phyloP scores from a whole-genome alignment of 1,140 invertebrate species.

The Neodiprion virginianus region DNA sequence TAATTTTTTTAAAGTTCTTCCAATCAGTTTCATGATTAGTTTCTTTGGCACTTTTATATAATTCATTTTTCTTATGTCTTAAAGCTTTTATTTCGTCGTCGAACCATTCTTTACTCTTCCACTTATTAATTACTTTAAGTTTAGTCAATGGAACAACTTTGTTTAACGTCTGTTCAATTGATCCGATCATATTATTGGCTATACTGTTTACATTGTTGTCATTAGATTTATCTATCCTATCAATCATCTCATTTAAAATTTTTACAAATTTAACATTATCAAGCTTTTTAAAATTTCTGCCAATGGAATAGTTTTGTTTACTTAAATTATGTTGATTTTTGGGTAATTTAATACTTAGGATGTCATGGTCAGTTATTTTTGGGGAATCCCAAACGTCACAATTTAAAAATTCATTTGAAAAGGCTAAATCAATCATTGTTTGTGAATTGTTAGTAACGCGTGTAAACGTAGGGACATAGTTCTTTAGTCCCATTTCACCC shows the following conservation, averaged over 20 bases:
- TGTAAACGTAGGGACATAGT: constrained; percentile 4
- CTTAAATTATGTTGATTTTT: constrained; percentile 10
- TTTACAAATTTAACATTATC: constrained; percentile 23
- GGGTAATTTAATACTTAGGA: neutral
- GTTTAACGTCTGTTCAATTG: constrained; percentile 19
- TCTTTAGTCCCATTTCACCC: neutral
- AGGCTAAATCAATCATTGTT: constrained; percentile 7
- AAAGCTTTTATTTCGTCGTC: constrained; percentile 13
- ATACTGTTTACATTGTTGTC: constrained; percentile 14
- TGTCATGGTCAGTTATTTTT: neutral
- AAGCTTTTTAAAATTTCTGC: constrained; percentile 2
- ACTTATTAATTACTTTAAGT: constrained; percentile 20
- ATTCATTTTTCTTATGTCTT: constrained; percentile 13
- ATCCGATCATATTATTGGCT: constrained; percentile 20
- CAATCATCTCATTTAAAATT: constrained; percentile 17
- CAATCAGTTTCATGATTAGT: constrained; percentile 14
- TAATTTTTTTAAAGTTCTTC: constrained; percentile 20
- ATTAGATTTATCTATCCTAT: constrained; percentile 19
- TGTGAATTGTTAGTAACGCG: neutral
- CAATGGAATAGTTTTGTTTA: neutral
- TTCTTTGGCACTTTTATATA: constrained; percentile 20
- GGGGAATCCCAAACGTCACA: neutral
- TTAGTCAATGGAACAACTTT: constrained; percentile 19
- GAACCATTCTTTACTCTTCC: constrained; percentile 23
- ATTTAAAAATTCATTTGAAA: neutral